Evolutionary conservation across 2,113 vertebrate species (phyloP), one percentile per base, ranked within the genome.

Genomic region (Myiagra hebetior): DNA sequence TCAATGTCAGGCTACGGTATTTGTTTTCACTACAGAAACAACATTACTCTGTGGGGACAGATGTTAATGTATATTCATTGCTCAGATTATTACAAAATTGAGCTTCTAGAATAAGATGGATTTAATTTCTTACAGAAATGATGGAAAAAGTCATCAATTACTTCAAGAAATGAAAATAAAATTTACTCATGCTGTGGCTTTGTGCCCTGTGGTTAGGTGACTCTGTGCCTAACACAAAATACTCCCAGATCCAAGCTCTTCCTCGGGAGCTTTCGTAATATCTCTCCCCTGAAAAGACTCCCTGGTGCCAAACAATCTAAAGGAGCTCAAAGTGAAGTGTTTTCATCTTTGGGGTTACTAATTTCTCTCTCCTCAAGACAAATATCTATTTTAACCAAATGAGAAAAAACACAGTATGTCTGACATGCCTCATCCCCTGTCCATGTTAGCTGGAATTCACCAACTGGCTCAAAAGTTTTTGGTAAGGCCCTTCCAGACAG

Each of bases 121-220:
- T 83, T 88, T 35, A 86, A 85, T 95, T 87, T 93, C 81, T 85
- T 85, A 76, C 42, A 85, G 50, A 94, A 93, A 83, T 46, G 1
- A 93, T 44, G 87, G 93, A 47, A 95, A 96, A 96, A 95, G 21
- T 85, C 67, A 94, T 93, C 57, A 91, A 87, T 91, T 94, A 91
- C 35, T 79, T 79, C 8, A 89, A 76, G 75, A 93, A 91, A 75
- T 33, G 9, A 68, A 94, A 96, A 89, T 35, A 93, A 85, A 95
- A 63, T 62, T 93, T 91, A 86, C 1, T 10, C 64, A 83, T 85
- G 42, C 76, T 77, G 50, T 88, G 88, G 94, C 76, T 95, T 65
- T 74, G 24, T 86, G 83, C 91, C 75, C 47, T 92, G 91, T 92
- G 91, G 91, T 96, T 92, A 69, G 20, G 50, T 74, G 62, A 74